These are phyloP conservation scores for Natator depressus DNA, from an alignment of 2,113 vertebrate genomes.

Conservation along the genomic window DNA sequence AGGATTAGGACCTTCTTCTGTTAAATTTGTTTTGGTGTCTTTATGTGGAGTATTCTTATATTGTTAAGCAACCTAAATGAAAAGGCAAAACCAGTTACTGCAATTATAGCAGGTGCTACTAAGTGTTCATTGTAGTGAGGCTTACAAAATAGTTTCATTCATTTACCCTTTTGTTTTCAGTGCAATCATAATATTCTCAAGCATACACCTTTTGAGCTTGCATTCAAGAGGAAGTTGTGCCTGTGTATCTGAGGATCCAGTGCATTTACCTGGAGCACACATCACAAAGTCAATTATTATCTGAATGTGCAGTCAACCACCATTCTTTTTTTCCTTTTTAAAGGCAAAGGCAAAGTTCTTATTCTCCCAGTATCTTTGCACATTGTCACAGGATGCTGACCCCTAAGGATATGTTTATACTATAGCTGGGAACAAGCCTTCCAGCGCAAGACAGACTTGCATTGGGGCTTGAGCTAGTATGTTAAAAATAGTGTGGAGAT, in stretches of 20 bases:
- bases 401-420: no score
- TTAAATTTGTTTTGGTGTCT: background rate
- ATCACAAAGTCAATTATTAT: background rate
- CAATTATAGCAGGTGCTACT: background rate
- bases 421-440: no score
- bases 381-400: background rate
- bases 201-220: background rate
- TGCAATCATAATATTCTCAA: background rate
- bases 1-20: background rate
- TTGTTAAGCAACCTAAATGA: background rate
- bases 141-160: background rate
- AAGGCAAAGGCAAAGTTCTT: background rate
- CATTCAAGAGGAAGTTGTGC: background rate
- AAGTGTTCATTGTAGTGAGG: background rate
- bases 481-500: background rate
- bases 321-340: background rate
- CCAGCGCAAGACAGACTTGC: background rate
- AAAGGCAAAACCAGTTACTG: background rate
- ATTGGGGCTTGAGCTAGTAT: background rate
- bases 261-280: background rate
- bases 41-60: background rate
- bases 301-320: background rate
- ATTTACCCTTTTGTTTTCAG: background rate
- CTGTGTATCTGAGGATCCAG: background rate
- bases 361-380: background rate